Evolutionary conservation across 2,888 invertebrate species (phyloP).

Genomic region (Drosophila prostipennis): DNA sequence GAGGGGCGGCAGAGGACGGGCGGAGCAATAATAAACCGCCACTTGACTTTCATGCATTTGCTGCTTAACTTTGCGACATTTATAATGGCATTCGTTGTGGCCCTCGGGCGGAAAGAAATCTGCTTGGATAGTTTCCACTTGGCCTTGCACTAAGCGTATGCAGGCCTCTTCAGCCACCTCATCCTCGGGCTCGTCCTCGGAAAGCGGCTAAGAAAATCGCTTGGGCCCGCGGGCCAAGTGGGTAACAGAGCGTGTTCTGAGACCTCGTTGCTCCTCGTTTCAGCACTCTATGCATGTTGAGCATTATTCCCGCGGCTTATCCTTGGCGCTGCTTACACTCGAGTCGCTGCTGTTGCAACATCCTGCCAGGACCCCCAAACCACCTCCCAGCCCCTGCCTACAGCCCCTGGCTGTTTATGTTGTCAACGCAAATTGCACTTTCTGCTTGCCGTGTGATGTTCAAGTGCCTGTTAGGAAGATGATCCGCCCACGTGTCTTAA

Average conservation of each 20-base stretch:
- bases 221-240: slow-evolving; percentile 51
- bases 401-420: slow-evolving; percentile 50
- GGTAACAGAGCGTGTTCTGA: slow-evolving; percentile 44
- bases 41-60: slow-evolving; percentile 60
- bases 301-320: slow-evolving; percentile 42
- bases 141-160: slow-evolving; percentile 61
- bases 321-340: slow-evolving; percentile 47
- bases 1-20: slow-evolving; percentile 11
- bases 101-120: slow-evolving; percentile 22
- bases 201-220: slow-evolving; percentile 39
- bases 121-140: slow-evolving; percentile 27
- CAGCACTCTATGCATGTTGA: slow-evolving; percentile 27
- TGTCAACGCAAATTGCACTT: slow-evolving; percentile 75
- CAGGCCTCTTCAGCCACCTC: slow-evolving; percentile 39
- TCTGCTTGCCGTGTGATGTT: slow-evolving; percentile 66
- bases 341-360: slow-evolving; percentile 30
- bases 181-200: slow-evolving; percentile 22
- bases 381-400: not conserved
- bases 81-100: slow-evolving; percentile 43
- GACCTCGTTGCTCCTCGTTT: slow-evolving; percentile 7
- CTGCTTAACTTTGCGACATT: slow-evolving; percentile 67
- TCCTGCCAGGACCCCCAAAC: not conserved
- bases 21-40: slow-evolving; percentile 26
- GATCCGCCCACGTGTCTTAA: slow-evolving; percentile 71
- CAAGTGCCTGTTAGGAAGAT: slow-evolving; percentile 73